A percentile compares a stretch with the other conserved stretches of the same genome.
phyloP scores from a whole-genome alignment of 2,797 vertebrate species.

The Hyperoplus immaculatus region DNA sequence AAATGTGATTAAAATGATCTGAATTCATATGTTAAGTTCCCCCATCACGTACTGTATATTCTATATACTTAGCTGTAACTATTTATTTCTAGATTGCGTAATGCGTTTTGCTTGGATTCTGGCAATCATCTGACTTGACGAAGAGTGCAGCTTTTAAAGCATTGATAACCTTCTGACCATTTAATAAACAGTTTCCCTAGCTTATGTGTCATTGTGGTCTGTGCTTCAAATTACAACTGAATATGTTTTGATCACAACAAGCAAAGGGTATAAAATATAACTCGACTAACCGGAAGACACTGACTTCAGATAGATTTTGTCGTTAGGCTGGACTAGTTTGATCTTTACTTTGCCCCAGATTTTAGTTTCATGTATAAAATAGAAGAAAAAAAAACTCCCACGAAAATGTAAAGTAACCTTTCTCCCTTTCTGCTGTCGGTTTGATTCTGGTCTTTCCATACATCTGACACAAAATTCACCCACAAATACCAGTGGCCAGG shows the following conservation, averaged over 20 bases:
- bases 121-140: conserved; percentile 15
- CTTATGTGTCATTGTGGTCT: not conserved
- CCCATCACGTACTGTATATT: not conserved
- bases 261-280: not conserved
- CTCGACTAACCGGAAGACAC: conserved; percentile 24
- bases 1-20: not conserved
- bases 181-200: not conserved
- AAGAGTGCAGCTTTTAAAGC: not conserved
- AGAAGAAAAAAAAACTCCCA: conserved; percentile 35
- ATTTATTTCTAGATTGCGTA: not conserved
- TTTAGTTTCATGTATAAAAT: conserved; percentile 56
- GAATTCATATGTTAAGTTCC: not conserved
- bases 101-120: conserved; percentile 2
- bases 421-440: conserved; percentile 60
- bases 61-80: not conserved
- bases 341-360: conserved; percentile 66
- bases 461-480: conserved; percentile 56
- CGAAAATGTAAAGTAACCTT: conserved; percentile 52
- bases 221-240: conserved; percentile 12
- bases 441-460: conserved; percentile 56
- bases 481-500: conserved; percentile 77
- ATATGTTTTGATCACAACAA: conserved; percentile 15
- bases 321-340: conserved; percentile 27
- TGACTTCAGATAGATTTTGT: conserved; percentile 52
- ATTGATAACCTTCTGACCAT: conserved; percentile 1